These are phyloP conservation scores for Cinclus mexicanus DNA, from an alignment of 2,113 vertebrate species.

Conservation along the genomic window DNA sequence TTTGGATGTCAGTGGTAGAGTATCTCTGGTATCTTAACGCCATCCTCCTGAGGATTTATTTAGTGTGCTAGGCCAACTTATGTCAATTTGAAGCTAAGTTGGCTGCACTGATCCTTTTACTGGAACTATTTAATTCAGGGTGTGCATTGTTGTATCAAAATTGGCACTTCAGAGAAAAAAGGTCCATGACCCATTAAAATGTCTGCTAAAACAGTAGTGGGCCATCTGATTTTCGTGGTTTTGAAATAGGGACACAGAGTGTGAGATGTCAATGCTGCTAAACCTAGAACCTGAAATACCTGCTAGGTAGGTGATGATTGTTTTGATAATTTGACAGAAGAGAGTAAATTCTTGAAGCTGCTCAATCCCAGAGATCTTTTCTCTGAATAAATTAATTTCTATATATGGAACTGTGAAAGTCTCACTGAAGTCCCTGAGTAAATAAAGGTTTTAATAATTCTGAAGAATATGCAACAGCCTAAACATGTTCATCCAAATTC, in stretches of 20 bases:
- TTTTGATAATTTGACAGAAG: background rate
- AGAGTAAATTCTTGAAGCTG: background rate
- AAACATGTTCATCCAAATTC: background rate
- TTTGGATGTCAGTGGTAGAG: background rate
- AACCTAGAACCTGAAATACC: background rate
- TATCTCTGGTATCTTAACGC: background rate
- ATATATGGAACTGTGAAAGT: background rate
- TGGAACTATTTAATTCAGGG: background rate
- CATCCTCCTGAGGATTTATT: background rate
- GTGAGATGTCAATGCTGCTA: background rate
- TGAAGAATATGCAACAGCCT: background rate
- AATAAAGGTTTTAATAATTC: background rate
- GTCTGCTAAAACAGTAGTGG: background rate
- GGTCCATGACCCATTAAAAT: background rate
- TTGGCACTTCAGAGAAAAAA: background rate
- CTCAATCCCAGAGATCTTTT: background rate
- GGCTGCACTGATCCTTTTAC: background rate
- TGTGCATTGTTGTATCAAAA: rapidly evolving
- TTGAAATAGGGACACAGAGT: background rate
- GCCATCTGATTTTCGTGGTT: background rate
- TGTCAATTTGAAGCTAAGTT: background rate
- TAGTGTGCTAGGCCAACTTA: background rate
- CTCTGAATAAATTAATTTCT: background rate
- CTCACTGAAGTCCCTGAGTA: background rate
- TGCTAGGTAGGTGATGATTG: background rate